Percentiles rank a stretch among this genome's conserved stretches.
Evolutionary conservation across 2,113 vertebrate species (phyloP).

Genomic region (Varanus salvator): DNA sequence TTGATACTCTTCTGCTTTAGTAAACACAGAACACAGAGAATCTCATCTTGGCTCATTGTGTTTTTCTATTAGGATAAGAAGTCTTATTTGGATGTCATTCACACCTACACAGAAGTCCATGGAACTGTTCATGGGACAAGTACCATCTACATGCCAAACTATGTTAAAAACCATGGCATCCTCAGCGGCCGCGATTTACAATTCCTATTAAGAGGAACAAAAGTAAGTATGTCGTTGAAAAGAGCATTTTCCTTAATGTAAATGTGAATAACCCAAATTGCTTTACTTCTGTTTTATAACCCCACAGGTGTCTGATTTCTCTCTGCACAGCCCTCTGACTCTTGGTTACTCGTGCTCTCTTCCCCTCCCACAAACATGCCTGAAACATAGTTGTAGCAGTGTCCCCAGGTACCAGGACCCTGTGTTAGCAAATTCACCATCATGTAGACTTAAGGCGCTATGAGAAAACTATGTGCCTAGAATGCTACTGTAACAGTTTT

Average conservation of each 20-base stretch:
- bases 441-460: neutral
- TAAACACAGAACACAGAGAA: fast-evolving
- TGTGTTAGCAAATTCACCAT: too few species aligned
- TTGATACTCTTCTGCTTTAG: neutral
- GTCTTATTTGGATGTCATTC: constrained; percentile 93
- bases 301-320: neutral
- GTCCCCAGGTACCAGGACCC: too few species aligned
- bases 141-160: constrained; percentile 91
- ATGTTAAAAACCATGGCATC: constrained; percentile 97
- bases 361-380: neutral
- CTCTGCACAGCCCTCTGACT: neutral
- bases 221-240: constrained; percentile 71
- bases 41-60: constrained; percentile 6
- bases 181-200: constrained; percentile 96
- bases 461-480: neutral
- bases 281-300: neutral
- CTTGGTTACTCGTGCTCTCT: neutral
- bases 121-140: constrained; percentile 95
- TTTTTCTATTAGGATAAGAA: constrained; percentile 88
- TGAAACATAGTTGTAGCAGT: neutral
- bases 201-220: constrained; percentile 94
- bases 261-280: neutral
- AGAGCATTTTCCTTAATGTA: neutral
- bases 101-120: constrained; percentile 95
- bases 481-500: neutral